Evolutionary conservation across 1,140 invertebrate genomes (phyloP).

Genomic region (Tetragnatha versicolor): DNA sequence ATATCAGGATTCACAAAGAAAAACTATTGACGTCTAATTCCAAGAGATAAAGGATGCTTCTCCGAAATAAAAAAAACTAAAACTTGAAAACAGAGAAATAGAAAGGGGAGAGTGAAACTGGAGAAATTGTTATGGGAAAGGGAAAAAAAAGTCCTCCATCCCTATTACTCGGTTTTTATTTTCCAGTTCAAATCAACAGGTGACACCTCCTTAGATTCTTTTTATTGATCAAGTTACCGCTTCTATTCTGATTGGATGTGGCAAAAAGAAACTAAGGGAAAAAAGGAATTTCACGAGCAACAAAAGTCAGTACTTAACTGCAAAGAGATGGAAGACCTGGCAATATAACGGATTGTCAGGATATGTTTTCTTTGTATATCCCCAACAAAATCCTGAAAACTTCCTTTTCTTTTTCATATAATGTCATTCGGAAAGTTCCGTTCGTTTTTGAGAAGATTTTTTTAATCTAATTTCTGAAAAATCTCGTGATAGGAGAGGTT

Average conservation of each 20-base stretch:
- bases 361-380: too few relatives aligned
- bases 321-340: too few relatives aligned
- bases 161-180: neutral
- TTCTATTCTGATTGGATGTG: constrained; percentile 6
- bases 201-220: neutral
- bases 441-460: too few relatives aligned
- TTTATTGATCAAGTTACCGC: constrained; percentile 14
- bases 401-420: too few relatives aligned
- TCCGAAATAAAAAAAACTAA: constrained; percentile 12
- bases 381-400: too few relatives aligned
- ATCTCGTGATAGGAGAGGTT: too few relatives aligned
- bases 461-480: too few relatives aligned
- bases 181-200: neutral
- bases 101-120: neutral
- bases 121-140: neutral
- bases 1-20: too few relatives aligned
- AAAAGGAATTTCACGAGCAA: neutral
- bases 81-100: neutral
- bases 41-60: constrained; percentile 12
- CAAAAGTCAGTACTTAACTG: too few relatives aligned
- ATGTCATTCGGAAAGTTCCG: too few relatives aligned
- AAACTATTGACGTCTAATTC: neutral
- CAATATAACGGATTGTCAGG: too few relatives aligned
- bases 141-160: neutral
- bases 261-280: neutral